Evolutionary conservation across 2,888 invertebrate species (phyloP), one percentile per base, ranked within the genome.

Genomic region (Lasioglossum vierecki): DNA sequence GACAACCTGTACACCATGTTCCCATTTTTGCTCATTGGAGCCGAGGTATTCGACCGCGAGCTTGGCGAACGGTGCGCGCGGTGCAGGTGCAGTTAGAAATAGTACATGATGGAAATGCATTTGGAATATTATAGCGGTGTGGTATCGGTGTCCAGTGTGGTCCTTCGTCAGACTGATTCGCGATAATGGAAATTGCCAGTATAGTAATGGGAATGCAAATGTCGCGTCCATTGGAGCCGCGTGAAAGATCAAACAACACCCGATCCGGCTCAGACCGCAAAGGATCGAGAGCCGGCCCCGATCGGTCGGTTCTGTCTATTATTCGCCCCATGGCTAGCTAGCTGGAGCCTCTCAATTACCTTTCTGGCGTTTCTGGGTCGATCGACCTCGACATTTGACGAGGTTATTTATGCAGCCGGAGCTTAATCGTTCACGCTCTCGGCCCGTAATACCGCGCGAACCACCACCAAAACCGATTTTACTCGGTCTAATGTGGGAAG

Each of bases 131-230:
- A 66, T 35, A 18, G 15, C 26, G 30, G 8, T 9, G 35, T 8
- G 66, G 66, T 22, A 35, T 66, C 35, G 26, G 60, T 63, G 18
- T 66, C 66, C 66, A 22, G 66, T 9, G 66, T 30, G 66, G 35
- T 66, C 49, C 49, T 26, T 0, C 63, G 18, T 22, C 30, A 15
- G 71, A 3, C 18, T 8, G 82, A 76, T 73, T 82, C 0, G 63
- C 5, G 57, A 72, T 46, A 76, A 84, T 84, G 78, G 82, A 75
- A 75, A 79, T 60, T 41, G 79, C 49, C 74, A n/a, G 79, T 75
- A 79, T 75, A 74, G 70, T 83, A 83, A 83, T 83, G 82, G 72
- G 71, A 84, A 84, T 84, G 85, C 84, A 84, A 84, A 84, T 84
- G 75, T 84, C 85, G 53, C 75, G 75, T 74, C 39, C 39, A 30